Base-by-base conservation (phyloP, 2,113 vertebrate genomes). In the Podiceps cristatus region DNA sequence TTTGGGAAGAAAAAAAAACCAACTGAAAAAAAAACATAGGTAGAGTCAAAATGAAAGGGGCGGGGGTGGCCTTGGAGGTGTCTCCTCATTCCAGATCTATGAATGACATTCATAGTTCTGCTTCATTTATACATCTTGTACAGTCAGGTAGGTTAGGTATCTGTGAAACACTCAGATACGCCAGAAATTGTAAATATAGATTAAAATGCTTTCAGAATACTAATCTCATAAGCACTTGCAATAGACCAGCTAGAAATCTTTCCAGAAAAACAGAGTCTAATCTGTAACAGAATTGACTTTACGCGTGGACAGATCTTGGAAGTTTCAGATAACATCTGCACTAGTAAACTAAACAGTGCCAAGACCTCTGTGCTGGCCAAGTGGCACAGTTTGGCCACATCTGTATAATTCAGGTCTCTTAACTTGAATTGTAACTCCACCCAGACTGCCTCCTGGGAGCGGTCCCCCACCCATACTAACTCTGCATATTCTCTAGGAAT, bases 401-500 rank as follows among this genome's bases (percentile, higher is more conserved):
- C 55, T 81, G 27, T 63, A 33, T 59, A 93, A 93, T 71, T 74
- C 77, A 56, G 42, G 42, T 10, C 23, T 85, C 64, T 66, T 16
- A 69, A 6, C 11, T 62, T 78, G 74, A 90, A 74, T 18, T 63
- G 5, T 53, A 78, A 27, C 60, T 85, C 50, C 72, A 66, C 28
- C n/a, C 47, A 69, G 13, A 25, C 24, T 86, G 15, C 67, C 49
- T 80, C 23, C 45, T 84, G 87, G 55, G 50, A 84, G 11, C 45
- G 33, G 53, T 89, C 13, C 28, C 13, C 45, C 50, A 80, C 50
- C 68, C 79, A 15, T 37, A 24, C 68, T 42, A 55, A 89, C 73
- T 95, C 84, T 91, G 74, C 24, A 25, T 55, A 47, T 93, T 84
- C 37, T 59, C 64, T 75, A 71, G 84, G 64, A 95, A 78, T 94